These are phyloP conservation scores for Gymnothorax reevesii DNA, from an alignment of 2,797 vertebrate species.

Conservation along the genomic window DNA sequence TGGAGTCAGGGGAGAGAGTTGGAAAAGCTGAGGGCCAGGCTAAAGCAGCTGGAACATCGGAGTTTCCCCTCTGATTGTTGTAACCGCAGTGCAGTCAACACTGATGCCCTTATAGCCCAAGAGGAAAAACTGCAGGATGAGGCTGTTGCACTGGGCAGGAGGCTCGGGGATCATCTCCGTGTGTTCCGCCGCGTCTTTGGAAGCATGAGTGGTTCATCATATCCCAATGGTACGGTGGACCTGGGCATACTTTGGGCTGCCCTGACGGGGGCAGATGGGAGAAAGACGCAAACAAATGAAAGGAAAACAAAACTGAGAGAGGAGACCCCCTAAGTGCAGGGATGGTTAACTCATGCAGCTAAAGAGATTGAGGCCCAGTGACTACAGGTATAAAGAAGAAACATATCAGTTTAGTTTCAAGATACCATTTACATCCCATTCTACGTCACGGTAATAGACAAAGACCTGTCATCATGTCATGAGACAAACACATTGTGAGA, in stretches of 20 bases:
- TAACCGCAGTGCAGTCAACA: constrained; percentile 49
- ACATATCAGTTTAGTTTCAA: background rate
- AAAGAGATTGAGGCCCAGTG: constrained; percentile 42
- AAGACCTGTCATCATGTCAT: background rate
- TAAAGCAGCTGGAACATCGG: constrained; percentile 55
- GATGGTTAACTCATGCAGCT: constrained; percentile 32
- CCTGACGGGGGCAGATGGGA: constrained; percentile 67
- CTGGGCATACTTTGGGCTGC: constrained; percentile 74
- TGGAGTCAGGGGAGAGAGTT: constrained; percentile 64
- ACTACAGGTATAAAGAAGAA: constrained; percentile 49
- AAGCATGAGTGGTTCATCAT: constrained; percentile 69
- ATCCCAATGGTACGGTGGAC: constrained; percentile 73
- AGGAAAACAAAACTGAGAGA: constrained; percentile 54
- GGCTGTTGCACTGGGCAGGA: constrained; percentile 61
- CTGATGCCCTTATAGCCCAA: constrained; percentile 39
- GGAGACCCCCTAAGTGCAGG: constrained; percentile 38
- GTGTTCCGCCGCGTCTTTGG: constrained; percentile 81
- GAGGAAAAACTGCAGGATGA: constrained; percentile 65
- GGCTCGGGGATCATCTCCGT: constrained; percentile 74
- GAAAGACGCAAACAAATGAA: constrained; percentile 59
- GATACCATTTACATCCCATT: background rate
- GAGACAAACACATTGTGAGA: background rate
- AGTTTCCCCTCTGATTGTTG: constrained; percentile 45
- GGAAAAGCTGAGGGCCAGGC: constrained; percentile 54
- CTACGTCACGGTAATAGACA: background rate